Percentiles rank a stretch among this genome's conserved stretches.
phyloP scores from a whole-genome alignment of 1,140 invertebrate genomes.

The Aphaenogaster ashmeadi region DNA sequence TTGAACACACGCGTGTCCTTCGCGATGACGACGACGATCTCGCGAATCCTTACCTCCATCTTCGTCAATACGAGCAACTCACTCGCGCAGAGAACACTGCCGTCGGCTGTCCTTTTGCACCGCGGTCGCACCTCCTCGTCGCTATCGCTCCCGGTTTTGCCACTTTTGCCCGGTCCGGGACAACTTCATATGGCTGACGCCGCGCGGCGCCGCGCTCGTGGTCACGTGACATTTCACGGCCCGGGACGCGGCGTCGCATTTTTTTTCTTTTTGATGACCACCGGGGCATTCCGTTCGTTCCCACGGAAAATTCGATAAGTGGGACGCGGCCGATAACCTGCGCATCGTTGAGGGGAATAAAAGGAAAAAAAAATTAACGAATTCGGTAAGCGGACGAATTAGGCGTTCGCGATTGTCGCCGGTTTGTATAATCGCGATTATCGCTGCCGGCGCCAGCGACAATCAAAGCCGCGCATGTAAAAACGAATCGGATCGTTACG shows the following conservation, averaged over 20 bases:
- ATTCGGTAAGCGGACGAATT: not conserved
- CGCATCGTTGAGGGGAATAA: not conserved
- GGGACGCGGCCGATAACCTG: not conserved
- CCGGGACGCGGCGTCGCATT: not conserved
- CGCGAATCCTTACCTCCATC: constrained; percentile 65
- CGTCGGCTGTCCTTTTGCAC: too few relatives aligned
- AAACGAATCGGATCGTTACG: not conserved
- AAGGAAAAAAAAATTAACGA: not conserved
- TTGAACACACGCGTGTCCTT: not conserved
- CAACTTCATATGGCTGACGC: not conserved
- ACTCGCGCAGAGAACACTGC: not conserved
- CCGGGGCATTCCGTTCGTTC: not conserved
- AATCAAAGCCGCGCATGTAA: not conserved
- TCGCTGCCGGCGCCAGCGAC: not conserved
- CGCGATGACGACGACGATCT: not conserved
- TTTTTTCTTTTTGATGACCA: constrained; percentile 26
- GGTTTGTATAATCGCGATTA: not conserved
- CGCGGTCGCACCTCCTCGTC: too few relatives aligned
- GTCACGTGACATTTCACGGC: constrained; percentile 24
- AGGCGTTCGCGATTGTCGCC: not conserved
- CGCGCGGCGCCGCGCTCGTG: constrained; percentile 35
- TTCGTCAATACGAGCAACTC: not conserved
- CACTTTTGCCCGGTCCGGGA: not conserved
- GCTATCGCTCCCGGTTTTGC: not conserved
- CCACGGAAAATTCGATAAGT: not conserved